phyloP scores from a whole-genome alignment of 2,113 vertebrate species.

The Athene cunicularia region DNA sequence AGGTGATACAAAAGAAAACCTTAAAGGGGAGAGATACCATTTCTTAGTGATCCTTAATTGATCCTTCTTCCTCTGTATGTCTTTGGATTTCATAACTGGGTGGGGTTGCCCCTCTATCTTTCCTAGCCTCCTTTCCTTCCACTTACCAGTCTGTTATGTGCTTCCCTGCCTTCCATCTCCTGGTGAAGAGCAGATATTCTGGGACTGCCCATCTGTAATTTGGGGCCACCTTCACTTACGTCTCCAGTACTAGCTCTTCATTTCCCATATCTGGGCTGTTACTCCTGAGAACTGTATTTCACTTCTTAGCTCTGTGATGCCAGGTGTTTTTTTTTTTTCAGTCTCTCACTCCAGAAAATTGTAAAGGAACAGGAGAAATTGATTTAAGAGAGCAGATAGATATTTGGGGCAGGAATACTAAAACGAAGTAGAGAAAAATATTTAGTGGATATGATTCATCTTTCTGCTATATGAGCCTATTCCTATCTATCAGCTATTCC shows the following conservation, averaged over 20 bases:
- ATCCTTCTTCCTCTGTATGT: neutral
- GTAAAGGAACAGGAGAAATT: neutral
- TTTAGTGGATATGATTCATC: neutral
- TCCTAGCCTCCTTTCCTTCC: neutral
- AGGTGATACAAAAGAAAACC: neutral
- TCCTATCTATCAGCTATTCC: neutral
- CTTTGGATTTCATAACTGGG: neutral
- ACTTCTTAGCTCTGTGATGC: neutral
- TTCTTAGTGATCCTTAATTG: neutral
- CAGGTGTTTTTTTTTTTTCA: neutral
- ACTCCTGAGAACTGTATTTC: neutral
- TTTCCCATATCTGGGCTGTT: neutral
- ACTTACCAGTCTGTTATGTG: accelerated
- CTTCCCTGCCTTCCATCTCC: neutral
- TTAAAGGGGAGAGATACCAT: neutral
- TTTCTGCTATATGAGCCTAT: neutral
- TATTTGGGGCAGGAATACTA: neutral
- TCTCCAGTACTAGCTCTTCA: neutral
- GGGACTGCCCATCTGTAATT: neutral
- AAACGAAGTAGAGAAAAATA: neutral
- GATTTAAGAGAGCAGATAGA: neutral
- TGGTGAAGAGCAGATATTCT: neutral
- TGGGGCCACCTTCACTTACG: neutral
- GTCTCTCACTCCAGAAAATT: neutral
- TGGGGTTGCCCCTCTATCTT: neutral